Base-by-base conservation (phyloP, 1,140 invertebrate genomes). In the Cephus cinctus region DNA sequence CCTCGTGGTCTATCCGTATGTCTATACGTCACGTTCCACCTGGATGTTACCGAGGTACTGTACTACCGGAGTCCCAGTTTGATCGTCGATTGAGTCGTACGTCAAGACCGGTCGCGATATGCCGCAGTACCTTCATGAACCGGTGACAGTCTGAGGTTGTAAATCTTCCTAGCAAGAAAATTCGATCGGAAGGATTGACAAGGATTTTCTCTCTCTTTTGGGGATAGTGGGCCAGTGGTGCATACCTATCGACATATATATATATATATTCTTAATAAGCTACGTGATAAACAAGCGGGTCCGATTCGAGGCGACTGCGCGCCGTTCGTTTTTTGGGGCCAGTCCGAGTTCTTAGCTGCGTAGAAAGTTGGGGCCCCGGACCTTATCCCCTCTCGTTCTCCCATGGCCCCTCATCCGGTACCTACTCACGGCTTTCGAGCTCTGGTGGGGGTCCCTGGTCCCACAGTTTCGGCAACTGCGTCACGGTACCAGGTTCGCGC, bases 381-480 rank as follows among this genome's bases (percentile, higher is more conserved):
- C 25, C 40, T 41, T 27, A 36, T 12, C 30, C 44, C 21, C 45
- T 21, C 31, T 34, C 27, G n/a, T n/a, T n/a, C 19, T 39, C 35
- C 15, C 30, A 35, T 21, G 30, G 11, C 31, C 35, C 38, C 20
- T 36, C 34, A 39, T 48, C 25, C 30, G 42, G 19, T 32, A 11
- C 20, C 25, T 50, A 40, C 6, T 40, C 51, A 35, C 43, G n/a
- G 19, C 20, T 30, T 31, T 38, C 16, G 14, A 9, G 25, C 23
- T 52, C 47, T 51, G 56, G 57, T 47, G 49, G 52, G 57, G 19
- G 54, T 30, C 48, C 41, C 19, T 35, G 49, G 32, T 51, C 32
- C 38, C 42, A 55, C 61, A 63, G 57, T 71, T 71, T 69, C 54
- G 65, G 59, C 55, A 65, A 65, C 63, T 67, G 59, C 65, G 59